These are phyloP conservation scores for Therioaphis trifolii DNA, from an alignment of 2,888 invertebrate species.

Conservation along the genomic window DNA sequence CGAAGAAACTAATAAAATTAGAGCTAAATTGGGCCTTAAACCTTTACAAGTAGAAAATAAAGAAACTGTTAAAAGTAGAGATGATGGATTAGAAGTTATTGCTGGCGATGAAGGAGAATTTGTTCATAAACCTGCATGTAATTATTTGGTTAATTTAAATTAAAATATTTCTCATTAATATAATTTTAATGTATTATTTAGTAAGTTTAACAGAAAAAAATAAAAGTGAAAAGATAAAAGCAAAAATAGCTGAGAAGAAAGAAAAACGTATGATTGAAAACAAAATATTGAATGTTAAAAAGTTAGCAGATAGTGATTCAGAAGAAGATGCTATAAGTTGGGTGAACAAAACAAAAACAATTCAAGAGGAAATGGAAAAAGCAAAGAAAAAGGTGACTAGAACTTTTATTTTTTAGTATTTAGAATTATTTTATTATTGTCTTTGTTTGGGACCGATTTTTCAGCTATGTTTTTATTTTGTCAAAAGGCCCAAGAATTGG, in stretches of 20 bases:
- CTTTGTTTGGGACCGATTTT: slow-evolving; percentile 52
- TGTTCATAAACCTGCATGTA: slow-evolving; percentile 83
- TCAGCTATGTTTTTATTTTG: slow-evolving; percentile 63
- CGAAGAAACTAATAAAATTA: slow-evolving; percentile 86
- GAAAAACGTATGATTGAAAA: slow-evolving; percentile 83
- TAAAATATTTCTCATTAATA: background rate
- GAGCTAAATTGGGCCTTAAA: slow-evolving; percentile 93
- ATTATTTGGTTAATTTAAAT: slow-evolving; percentile 27
- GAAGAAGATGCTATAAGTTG: slow-evolving; percentile 83
- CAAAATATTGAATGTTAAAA: slow-evolving; percentile 74
- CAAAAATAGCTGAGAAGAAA: slow-evolving; percentile 80
- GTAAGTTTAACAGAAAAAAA: slow-evolving; percentile 79
- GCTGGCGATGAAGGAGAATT: slow-evolving; percentile 74
- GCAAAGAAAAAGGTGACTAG: slow-evolving; percentile 82
- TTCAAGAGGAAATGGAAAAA: slow-evolving; percentile 82
- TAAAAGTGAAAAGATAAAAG: slow-evolving; percentile 83
- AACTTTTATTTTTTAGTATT: slow-evolving; percentile 63
- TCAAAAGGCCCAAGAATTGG: slow-evolving; percentile 86
- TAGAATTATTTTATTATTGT: slow-evolving; percentile 32
- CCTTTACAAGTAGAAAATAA: slow-evolving; percentile 79
- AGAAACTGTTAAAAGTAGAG: slow-evolving; percentile 67
- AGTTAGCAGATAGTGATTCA: slow-evolving; percentile 79
- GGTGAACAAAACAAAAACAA: slow-evolving; percentile 83
- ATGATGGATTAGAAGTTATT: slow-evolving; percentile 65
- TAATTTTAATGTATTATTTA: too few species aligned